These are phyloP conservation scores for Arvicanthis niloticus DNA, from an alignment of 2,113 vertebrate genomes.

Conservation along the genomic window DNA sequence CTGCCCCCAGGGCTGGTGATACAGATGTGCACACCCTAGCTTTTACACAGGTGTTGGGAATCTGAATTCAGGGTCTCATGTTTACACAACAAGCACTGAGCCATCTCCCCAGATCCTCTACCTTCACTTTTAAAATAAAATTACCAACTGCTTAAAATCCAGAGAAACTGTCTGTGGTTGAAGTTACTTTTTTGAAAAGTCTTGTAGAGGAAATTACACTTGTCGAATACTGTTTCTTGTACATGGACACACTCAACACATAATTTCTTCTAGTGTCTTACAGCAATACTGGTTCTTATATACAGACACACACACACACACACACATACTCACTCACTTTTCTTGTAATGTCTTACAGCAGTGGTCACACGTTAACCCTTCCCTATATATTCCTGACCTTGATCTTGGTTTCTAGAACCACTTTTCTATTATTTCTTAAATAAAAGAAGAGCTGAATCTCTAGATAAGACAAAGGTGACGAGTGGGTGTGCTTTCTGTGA, in stretches of 20 bases:
- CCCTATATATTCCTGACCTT: background rate
- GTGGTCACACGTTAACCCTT: background rate
- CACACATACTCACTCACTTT: background rate
- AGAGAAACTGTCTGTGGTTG: background rate
- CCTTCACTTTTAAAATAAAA: slow-evolving; percentile 10
- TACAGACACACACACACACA: background rate
- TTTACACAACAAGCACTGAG: background rate
- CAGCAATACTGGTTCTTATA: background rate
- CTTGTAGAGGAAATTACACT: background rate
- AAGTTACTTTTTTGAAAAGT: background rate
- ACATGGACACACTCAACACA: background rate
- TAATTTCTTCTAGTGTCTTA: background rate
- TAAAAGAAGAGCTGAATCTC: background rate
- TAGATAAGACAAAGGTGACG: background rate
- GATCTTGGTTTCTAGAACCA: background rate
- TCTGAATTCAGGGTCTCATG: background rate
- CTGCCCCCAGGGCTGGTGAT: background rate
- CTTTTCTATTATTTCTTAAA: background rate
- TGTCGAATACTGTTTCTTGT: background rate
- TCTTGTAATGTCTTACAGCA: background rate
- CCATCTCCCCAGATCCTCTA: background rate
- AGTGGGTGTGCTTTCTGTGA: background rate
- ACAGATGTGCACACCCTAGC: too few species aligned
- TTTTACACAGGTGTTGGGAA: background rate
- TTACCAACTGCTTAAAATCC: background rate